Evolutionary conservation across 2,888 invertebrate species (phyloP).

Genomic region (Pammene fasciana): DNA sequence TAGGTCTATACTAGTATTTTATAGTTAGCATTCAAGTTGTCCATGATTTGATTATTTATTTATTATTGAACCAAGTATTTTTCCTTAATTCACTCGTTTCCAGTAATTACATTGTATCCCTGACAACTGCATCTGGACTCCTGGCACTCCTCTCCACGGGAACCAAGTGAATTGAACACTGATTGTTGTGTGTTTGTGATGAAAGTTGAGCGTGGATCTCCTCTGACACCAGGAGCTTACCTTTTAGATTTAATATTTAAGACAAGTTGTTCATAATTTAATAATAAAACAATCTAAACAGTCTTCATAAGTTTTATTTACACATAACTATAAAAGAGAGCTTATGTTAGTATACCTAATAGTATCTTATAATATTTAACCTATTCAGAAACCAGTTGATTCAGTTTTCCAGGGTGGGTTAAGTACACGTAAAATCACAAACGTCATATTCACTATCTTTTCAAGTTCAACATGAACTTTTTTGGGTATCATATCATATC

Average conservation of each 20-base stretch:
- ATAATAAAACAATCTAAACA: constrained; percentile 70
- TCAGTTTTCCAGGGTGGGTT: constrained; percentile 69
- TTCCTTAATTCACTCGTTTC: constrained; percentile 52
- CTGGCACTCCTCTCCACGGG: constrained; percentile 98
- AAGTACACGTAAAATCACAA: constrained; percentile 66
- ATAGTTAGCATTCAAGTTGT: neutral
- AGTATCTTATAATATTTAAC: constrained; percentile 50
- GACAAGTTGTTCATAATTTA: constrained; percentile 62
- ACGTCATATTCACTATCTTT: constrained; percentile 55
- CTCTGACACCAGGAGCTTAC: constrained; percentile 40
- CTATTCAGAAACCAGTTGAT: constrained; percentile 61
- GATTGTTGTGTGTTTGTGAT: constrained; percentile 50
- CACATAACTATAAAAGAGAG: constrained; percentile 60
- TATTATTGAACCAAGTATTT: no score
- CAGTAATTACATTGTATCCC: constrained; percentile 95
- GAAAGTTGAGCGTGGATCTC: constrained; percentile 35
- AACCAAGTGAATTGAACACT: constrained; percentile 83
- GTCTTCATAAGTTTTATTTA: constrained; percentile 73
- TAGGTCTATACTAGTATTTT: neutral
- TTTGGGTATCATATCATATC: neutral
- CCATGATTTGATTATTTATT: neutral
- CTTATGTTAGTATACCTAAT: constrained; percentile 59
- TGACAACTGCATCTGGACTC: constrained; percentile 94
- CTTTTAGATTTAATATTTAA: constrained; percentile 49
- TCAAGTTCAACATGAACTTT: constrained; percentile 1